Conservation (phyloP, 37 sponge, comb jelly and placozoan genomes). For the Beroe ovata region DNA sequence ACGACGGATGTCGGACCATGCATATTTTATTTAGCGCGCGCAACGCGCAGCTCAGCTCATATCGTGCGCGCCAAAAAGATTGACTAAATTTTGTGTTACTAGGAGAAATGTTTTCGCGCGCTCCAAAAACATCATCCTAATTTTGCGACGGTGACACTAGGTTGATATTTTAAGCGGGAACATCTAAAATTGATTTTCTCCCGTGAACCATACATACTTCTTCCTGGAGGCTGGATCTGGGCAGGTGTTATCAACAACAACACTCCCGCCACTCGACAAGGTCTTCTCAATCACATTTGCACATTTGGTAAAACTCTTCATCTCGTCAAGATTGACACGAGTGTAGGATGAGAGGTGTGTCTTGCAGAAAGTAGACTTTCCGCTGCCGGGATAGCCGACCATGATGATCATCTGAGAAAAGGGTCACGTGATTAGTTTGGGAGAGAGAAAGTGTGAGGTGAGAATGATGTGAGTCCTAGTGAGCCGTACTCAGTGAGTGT, state of each 20-base stretch:
- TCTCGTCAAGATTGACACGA: conserved; percentile 76
- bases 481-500: too few species aligned
- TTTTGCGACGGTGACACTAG: too few species aligned
- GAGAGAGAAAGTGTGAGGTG: too few species aligned
- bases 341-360: conserved; percentile 71
- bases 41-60: too few species aligned
- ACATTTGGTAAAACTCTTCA: conserved; percentile 84
- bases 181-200: neutral
- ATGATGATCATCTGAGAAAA: conserved; percentile 72
- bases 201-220: too few species aligned
- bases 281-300: conserved; percentile 69
- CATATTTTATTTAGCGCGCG: too few species aligned
- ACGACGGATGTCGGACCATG: too few species aligned
- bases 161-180: neutral
- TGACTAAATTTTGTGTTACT: too few species aligned
- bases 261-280: conserved; percentile 72
- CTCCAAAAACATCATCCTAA: too few species aligned
- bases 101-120: too few species aligned
- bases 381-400: conserved; percentile 84
- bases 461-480: too few species aligned
- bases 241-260: conserved; percentile 89
- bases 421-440: neutral
- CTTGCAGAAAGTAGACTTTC: conserved; percentile 79
- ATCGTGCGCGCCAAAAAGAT: too few species aligned
- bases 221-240: conserved; percentile 80